Conservation (phyloP, 2,888 invertebrate genomes). For the Xiphydria camelus region DNA sequence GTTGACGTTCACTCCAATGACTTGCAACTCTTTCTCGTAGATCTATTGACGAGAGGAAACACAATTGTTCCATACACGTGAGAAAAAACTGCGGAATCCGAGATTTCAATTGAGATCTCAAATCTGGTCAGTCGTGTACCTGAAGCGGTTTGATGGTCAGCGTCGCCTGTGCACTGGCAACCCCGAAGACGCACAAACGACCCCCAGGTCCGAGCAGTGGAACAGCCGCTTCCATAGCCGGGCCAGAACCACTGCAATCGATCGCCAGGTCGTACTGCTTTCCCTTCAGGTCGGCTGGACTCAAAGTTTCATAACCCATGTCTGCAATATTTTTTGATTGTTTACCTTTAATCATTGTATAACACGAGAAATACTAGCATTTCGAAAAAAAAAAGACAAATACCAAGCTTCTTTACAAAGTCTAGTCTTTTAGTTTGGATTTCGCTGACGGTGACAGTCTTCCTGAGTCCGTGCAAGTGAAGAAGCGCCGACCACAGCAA, state of each 20-base stretch:
- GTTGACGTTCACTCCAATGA: conserved; percentile 70
- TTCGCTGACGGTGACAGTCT: conserved; percentile 69
- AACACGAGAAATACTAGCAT: too few species aligned
- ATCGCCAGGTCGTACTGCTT: conserved; percentile 68
- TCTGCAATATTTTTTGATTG: conserved; percentile 57
- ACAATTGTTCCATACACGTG: not conserved
- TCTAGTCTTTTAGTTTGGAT: conserved; percentile 59
- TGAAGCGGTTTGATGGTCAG: conserved; percentile 53
- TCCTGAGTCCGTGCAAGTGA: conserved; percentile 70
- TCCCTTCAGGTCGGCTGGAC: conserved; percentile 62
- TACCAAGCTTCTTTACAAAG: conserved; percentile 44
- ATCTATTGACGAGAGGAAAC: conserved; percentile 59
- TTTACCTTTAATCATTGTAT: too few species aligned
- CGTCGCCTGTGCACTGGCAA: conserved; percentile 62
- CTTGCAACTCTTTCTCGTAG: conserved; percentile 66
- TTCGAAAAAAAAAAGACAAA: too few species aligned
- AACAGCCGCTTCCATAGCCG: conserved; percentile 69
- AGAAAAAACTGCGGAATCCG: conserved; percentile 16
- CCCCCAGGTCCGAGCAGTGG: conserved; percentile 65
- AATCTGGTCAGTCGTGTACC: conserved; percentile 21
- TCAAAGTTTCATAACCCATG: conserved; percentile 63
- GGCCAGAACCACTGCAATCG: conserved; percentile 75
- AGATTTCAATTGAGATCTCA: not conserved
- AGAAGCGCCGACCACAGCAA: conserved; percentile 67
- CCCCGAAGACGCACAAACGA: conserved; percentile 71